A percentile compares a stretch with the other conserved stretches of the same genome.
phyloP scores from a whole-genome alignment of 2,888 invertebrate species.

The Napeogenes inachia region DNA sequence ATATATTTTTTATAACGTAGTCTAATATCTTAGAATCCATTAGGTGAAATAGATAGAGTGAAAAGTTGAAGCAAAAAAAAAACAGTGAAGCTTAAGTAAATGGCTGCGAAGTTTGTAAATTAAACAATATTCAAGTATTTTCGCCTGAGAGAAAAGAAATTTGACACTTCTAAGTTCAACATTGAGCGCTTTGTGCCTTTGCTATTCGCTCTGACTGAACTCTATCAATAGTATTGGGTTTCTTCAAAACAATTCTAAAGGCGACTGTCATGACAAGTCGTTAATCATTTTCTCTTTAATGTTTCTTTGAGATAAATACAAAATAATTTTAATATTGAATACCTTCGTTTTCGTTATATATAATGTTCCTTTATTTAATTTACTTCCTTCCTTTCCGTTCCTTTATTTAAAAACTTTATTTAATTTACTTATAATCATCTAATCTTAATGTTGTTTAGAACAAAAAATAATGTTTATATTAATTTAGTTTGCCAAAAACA shows the following conservation, averaged over 20 bases:
- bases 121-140: conserved; percentile 26
- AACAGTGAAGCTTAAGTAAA: conserved; percentile 23
- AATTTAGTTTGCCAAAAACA: no score
- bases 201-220: conserved; percentile 34
- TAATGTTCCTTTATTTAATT: no score
- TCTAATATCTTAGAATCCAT: conserved; percentile 21
- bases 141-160: conserved; percentile 27
- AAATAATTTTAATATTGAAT: neutral
- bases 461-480: no score
- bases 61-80: conserved; percentile 22
- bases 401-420: no score
- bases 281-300: conserved; percentile 53
- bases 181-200: conserved; percentile 30
- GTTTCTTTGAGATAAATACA: conserved; percentile 25
- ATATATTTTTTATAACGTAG: neutral
- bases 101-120: conserved; percentile 20
- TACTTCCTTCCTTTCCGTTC: no score
- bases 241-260: conserved; percentile 45
- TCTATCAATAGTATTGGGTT: conserved; percentile 55
- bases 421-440: no score
- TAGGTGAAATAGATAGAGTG: conserved; percentile 21
- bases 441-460: no score
- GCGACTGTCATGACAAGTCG: conserved; percentile 48
- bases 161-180: conserved; percentile 26
- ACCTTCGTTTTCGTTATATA: conserved; percentile 2